Conservation (phyloP, 2,113 vertebrate genomes). For the Antechinus stuartii region DNA sequence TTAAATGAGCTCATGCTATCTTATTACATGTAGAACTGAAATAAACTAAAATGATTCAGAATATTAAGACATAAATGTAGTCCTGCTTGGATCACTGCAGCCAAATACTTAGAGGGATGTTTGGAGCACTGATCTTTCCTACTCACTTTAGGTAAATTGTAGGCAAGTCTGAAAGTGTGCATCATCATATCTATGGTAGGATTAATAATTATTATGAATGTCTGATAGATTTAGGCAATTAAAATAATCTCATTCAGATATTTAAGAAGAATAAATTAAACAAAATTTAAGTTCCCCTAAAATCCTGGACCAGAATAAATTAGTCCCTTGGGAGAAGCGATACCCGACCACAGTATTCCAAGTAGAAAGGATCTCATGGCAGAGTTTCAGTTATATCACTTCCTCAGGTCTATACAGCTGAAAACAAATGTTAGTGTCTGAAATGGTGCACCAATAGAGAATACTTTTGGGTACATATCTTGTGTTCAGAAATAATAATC, state of each 20-base stretch:
- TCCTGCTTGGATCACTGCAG: neutral
- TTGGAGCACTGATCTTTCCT: neutral
- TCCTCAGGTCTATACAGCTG: neutral
- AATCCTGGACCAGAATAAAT: neutral
- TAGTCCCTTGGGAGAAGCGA: neutral
- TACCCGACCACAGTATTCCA: neutral
- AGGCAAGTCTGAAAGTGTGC: neutral
- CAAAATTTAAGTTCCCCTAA: neutral
- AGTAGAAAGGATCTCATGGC: neutral
- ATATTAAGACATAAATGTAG: neutral
- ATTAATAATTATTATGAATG: neutral
- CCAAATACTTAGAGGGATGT: neutral
- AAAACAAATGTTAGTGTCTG: neutral
- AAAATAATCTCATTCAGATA: neutral
- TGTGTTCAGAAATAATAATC: neutral
- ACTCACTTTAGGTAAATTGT: neutral
- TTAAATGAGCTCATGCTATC: neutral
- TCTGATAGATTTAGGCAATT: neutral
- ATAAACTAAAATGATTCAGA: neutral
- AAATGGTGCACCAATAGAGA: neutral
- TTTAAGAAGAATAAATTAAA: neutral
- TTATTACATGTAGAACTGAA: neutral
- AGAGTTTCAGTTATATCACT: neutral
- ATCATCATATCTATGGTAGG: neutral
- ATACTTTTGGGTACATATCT: neutral